Percentiles rank a stretch among this genome's conserved stretches.
Evolutionary conservation across 1,140 invertebrate species (phyloP).

Genomic region (Megathymus violae): DNA sequence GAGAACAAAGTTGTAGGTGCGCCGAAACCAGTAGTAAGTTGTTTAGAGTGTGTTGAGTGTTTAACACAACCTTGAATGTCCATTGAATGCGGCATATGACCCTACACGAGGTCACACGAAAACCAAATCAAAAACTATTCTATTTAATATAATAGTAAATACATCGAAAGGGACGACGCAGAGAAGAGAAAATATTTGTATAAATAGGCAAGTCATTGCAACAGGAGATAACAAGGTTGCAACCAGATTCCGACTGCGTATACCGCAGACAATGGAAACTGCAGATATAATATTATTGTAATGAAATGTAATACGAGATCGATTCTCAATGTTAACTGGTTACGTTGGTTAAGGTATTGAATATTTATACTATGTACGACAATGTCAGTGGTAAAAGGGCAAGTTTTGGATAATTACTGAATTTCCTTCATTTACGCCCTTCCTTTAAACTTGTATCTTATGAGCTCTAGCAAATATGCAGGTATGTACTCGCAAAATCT

Average conservation of each 20-base stretch:
- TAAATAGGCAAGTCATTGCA: slow-evolving; percentile 5
- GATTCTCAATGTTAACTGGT: slow-evolving; percentile 36
- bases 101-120: neutral
- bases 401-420: slow-evolving; percentile 26
- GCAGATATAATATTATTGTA: slow-evolving; percentile 26
- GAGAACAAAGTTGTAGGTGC: slow-evolving; percentile 60
- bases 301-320: slow-evolving; percentile 33
- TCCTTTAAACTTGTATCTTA: neutral
- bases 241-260: slow-evolving; percentile 23
- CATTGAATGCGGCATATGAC: slow-evolving; percentile 47
- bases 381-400: slow-evolving; percentile 32
- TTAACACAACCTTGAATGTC: slow-evolving; percentile 56
- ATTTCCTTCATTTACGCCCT: slow-evolving; percentile 19
- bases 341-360: slow-evolving; percentile 31
- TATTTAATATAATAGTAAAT: neutral
- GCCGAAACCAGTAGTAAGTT: slow-evolving; percentile 48
- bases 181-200: neutral
- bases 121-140: neutral
- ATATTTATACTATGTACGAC: slow-evolving; percentile 20
- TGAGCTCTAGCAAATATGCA: neutral
- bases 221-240: slow-evolving; percentile 30
- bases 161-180: neutral
- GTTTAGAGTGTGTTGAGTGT: too few species aligned
- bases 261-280: slow-evolving; percentile 32
- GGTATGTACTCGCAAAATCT: neutral